Evolutionary conservation across 1,140 invertebrate species (phyloP).

Genomic region (Trypoxylus dichotomus): DNA sequence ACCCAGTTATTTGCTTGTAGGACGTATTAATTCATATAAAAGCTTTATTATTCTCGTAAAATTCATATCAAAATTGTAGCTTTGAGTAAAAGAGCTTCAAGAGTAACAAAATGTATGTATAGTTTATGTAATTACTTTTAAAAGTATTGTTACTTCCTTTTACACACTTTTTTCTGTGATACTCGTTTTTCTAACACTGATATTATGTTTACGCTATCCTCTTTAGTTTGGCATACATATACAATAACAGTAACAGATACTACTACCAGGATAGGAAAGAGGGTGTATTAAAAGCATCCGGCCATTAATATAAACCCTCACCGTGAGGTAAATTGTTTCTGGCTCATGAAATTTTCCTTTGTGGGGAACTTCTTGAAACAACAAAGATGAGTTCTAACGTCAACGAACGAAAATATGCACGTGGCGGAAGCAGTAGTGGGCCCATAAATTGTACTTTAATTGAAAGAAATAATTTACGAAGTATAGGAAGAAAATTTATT

Average conservation of each 20-base stretch:
- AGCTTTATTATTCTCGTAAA: too few relatives aligned
- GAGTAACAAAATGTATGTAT: too few relatives aligned
- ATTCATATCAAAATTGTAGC: too few relatives aligned
- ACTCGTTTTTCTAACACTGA: too few relatives aligned
- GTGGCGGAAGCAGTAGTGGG: neutral
- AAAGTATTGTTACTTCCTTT: too few relatives aligned
- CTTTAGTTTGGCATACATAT: neutral
- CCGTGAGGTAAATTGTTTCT: constrained; percentile 28
- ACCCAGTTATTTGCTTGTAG: too few relatives aligned
- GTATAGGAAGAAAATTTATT: neutral
- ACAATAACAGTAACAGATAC: neutral
- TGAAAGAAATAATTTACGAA: neutral
- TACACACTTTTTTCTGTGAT: too few relatives aligned
- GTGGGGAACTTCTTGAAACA: constrained; percentile 25
- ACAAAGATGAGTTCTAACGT: constrained; percentile 25
- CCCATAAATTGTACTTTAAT: neutral
- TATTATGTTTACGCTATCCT: neutral
- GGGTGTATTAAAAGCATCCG: constrained; percentile 32
- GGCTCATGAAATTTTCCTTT: constrained; percentile 27
- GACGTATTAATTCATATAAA: too few relatives aligned
- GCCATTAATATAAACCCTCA: constrained; percentile 31
- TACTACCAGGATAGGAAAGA: neutral
- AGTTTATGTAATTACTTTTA: too few relatives aligned
- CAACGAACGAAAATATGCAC: neutral
- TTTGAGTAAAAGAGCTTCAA: too few relatives aligned